Conservation (phyloP, 2,113 vertebrate species). For the Caranx ignobilis region DNA sequence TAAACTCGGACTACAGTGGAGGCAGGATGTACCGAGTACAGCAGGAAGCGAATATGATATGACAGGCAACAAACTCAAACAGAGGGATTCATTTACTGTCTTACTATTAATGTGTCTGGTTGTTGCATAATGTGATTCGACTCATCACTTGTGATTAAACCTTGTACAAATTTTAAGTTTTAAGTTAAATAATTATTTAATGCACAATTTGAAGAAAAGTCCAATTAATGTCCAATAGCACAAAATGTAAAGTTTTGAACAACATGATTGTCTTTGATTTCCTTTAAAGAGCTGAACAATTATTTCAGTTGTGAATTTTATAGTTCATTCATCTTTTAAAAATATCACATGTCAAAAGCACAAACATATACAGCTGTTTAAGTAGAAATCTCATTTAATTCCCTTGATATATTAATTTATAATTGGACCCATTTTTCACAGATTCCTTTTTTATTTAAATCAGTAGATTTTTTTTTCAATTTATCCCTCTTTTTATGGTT, state of each 20-base stretch:
- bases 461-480: not conserved
- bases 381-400: no score
- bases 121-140: conserved; percentile 18
- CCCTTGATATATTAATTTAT: not conserved
- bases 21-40: conserved; percentile 56
- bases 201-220: not conserved
- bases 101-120: conserved; percentile 12
- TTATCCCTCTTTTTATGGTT: not conserved
- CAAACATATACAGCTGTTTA: not conserved
- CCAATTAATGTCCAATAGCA: not conserved
- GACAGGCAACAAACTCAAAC: conserved; percentile 59
- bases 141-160: not conserved
- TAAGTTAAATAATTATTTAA: not conserved
- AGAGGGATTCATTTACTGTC: conserved; percentile 34
- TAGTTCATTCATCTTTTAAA: not conserved
- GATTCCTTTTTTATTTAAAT: not conserved
- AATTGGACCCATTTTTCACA: not conserved
- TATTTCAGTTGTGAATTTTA: not conserved
- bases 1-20: conserved; percentile 48
- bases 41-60: conserved; percentile 49
- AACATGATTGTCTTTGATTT: not conserved
- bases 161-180: not conserved
- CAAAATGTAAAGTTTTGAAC: not conserved
- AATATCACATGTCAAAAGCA: not conserved
- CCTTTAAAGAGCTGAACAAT: not conserved